These are phyloP conservation scores for Sceloporus tristichus DNA, from an alignment of 2,113 vertebrate species.

Conservation along the genomic window DNA sequence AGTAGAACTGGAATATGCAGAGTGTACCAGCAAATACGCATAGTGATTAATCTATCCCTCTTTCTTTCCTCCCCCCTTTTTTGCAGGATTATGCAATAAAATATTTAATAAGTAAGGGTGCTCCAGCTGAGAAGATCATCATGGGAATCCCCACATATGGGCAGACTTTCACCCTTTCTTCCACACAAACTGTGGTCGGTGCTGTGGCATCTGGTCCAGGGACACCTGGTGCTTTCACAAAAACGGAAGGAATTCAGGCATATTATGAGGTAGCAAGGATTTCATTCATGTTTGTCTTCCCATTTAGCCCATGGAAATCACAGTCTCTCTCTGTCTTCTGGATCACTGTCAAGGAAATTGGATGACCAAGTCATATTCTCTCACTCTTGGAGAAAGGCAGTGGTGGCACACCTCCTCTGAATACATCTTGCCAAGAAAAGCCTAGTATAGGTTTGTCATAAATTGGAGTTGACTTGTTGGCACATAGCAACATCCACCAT, in stretches of 20 bases:
- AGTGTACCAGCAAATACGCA: background rate
- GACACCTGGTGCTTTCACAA: conserved; percentile 79
- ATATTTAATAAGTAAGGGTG: conserved; percentile 71
- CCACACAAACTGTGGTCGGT: conserved; percentile 60
- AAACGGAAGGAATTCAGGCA: conserved; percentile 77
- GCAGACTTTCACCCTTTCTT: conserved; percentile 76
- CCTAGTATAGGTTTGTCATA: no score
- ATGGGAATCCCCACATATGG: conserved; percentile 83
- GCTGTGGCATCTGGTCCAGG: conserved; percentile 77
- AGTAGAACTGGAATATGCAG: background rate
- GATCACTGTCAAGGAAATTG: background rate
- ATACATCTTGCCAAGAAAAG: no score
- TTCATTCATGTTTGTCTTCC: background rate
- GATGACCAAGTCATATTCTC: background rate
- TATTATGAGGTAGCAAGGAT: conserved; percentile 82
- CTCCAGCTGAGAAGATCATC: conserved; percentile 78
- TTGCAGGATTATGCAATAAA: conserved; percentile 77
- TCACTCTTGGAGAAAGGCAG: no score
- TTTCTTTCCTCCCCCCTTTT: background rate
- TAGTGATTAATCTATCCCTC: background rate
- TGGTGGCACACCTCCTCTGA: no score
- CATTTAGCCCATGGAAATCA: background rate
- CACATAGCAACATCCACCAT: background rate
- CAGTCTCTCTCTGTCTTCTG: background rate
- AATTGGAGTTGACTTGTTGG: no score